These are phyloP conservation scores for Tympanuchus pallidicinctus DNA, from an alignment of 2,113 vertebrate species.

Conservation along the genomic window DNA sequence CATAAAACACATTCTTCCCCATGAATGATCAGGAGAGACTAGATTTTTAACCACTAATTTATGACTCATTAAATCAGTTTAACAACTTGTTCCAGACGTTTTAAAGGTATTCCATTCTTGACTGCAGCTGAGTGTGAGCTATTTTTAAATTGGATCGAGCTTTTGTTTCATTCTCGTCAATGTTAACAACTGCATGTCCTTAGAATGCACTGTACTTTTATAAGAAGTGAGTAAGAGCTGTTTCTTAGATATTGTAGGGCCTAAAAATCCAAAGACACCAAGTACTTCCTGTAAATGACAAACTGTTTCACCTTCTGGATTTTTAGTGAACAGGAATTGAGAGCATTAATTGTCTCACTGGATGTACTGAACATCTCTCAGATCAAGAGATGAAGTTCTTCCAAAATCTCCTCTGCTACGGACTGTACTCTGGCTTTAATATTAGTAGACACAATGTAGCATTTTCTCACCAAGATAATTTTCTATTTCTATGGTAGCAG, in stretches of 20 bases:
- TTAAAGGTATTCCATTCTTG: background rate
- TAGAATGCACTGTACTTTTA: background rate
- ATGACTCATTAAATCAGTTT: conserved; percentile 1
- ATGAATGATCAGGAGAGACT: background rate
- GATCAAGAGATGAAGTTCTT: background rate
- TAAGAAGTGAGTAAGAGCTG: background rate
- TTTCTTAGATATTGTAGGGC: background rate
- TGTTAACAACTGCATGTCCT: background rate
- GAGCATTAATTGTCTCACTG: background rate
- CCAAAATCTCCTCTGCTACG: background rate
- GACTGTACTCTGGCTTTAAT: background rate
- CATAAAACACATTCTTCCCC: background rate
- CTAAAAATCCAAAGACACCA: background rate
- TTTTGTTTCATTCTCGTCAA: background rate
- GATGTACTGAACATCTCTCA: background rate
- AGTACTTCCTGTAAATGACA: background rate
- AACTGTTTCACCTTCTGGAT: background rate
- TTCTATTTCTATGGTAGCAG: conserved; percentile 34
- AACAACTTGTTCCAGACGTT: background rate
- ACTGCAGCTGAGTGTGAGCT: background rate
- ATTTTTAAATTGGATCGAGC: background rate
- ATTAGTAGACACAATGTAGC: background rate
- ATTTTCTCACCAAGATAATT: background rate
- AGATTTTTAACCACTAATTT: background rate
- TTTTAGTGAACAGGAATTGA: background rate